Evolutionary conservation across 2,888 invertebrate species (phyloP).

Genomic region (Mylabris sibirica): DNA sequence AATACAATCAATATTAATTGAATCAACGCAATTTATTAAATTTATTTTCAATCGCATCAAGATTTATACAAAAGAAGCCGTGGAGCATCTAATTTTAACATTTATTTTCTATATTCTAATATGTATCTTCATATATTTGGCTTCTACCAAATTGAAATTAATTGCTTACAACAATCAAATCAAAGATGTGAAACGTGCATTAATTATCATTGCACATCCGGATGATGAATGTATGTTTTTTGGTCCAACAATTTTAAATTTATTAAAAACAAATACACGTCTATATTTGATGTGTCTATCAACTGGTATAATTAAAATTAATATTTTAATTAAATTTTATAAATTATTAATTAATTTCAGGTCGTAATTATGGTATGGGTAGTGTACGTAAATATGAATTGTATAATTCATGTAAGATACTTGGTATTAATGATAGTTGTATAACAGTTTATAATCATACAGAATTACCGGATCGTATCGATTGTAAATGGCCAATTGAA

Average conservation of each 20-base stretch:
- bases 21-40: conserved; percentile 12
- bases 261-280: conserved; percentile 69
- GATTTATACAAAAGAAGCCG: conserved; percentile 63
- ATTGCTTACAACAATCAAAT: conserved; percentile 64
- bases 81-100: conserved; percentile 66
- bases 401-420: conserved; percentile 77
- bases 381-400: conserved; percentile 77
- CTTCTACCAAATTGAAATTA: conserved; percentile 59
- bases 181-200: conserved; percentile 67
- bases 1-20: conserved; percentile 14
- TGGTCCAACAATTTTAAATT: conserved; percentile 83
- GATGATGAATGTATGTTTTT: conserved; percentile 99
- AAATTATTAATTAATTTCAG: too few relatives aligned
- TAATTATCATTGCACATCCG: conserved; percentile 93
- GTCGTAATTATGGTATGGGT: conserved; percentile 60
- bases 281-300: conserved; percentile 87
- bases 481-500: conserved; percentile 77
- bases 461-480: conserved; percentile 79
- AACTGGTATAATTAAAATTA: too few relatives aligned
- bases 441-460: conserved; percentile 77
- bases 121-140: conserved; percentile 62
- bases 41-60: conserved; percentile 25
- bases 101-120: conserved; percentile 64
- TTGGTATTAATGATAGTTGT: conserved; percentile 82
- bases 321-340: too few relatives aligned